These are phyloP conservation scores for Spodoptera littoralis DNA, from an alignment of 2,888 invertebrate genomes.

Conservation along the genomic window DNA sequence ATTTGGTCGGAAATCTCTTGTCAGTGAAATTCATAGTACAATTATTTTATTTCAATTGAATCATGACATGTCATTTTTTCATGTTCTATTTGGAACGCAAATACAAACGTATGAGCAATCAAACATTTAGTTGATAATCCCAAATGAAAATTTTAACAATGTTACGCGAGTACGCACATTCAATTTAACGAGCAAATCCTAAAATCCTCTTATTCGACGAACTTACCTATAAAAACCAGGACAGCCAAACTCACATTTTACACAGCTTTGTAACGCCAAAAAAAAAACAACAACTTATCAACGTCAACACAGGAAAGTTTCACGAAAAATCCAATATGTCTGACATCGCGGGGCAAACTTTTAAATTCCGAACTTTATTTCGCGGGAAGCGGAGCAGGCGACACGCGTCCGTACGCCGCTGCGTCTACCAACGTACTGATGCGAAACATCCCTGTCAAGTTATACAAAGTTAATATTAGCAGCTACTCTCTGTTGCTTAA, in stretches of 20 bases:
- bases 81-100: too few relatives aligned
- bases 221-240: slow-evolving; percentile 46
- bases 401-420: slow-evolving; percentile 32
- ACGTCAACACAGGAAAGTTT: slow-evolving; percentile 36
- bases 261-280: slow-evolving; percentile 21
- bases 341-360: slow-evolving; percentile 46
- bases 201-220: slow-evolving; percentile 28
- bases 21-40: too few relatives aligned
- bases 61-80: too few relatives aligned
- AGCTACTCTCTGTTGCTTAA: not conserved
- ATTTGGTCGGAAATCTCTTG: too few relatives aligned
- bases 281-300: slow-evolving; percentile 32
- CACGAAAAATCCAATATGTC: slow-evolving; percentile 50
- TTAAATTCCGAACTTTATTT: slow-evolving; percentile 56
- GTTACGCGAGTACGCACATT: not conserved
- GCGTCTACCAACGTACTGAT: slow-evolving; percentile 50
- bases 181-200: slow-evolving; percentile 24
- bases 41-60: too few relatives aligned
- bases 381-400: slow-evolving; percentile 38
- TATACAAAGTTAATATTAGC: slow-evolving; percentile 19
- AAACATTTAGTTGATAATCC: slow-evolving; percentile 2
- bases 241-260: slow-evolving; percentile 38
- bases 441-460: slow-evolving; percentile 40
- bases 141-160: slow-evolving; percentile 11
- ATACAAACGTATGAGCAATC: too few relatives aligned